These are phyloP conservation scores for Pimpla rufipes DNA, from an alignment of 2,888 invertebrate species.

Conservation along the genomic window DNA sequence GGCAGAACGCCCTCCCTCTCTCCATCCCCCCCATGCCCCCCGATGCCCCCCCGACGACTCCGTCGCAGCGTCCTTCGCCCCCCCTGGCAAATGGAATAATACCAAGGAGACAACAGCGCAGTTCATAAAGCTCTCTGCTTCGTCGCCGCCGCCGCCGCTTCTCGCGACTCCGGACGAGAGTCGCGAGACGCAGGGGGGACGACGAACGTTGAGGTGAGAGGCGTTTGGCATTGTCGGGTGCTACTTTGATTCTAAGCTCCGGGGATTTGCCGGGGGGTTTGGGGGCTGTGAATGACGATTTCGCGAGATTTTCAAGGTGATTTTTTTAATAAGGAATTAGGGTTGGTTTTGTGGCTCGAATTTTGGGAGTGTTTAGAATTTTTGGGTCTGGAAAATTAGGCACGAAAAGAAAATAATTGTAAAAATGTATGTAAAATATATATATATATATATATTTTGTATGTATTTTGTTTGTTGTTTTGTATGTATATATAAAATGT, in stretches of 20 bases:
- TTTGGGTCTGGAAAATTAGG: too few relatives aligned
- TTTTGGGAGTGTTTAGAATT: too few relatives aligned
- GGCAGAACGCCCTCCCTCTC: conserved; percentile 53
- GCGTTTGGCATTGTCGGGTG: conserved; percentile 53
- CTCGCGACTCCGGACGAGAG: conserved; percentile 57
- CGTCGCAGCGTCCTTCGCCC: conserved; percentile 4
- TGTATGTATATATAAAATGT: too few relatives aligned
- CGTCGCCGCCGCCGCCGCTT: conserved; percentile 68
- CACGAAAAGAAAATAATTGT: too few relatives aligned
- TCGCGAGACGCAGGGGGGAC: conserved; percentile 35
- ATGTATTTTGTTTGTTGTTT: too few relatives aligned
- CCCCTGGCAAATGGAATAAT: conserved; percentile 79
- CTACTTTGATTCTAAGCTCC: conserved; percentile 48
- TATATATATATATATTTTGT: too few relatives aligned
- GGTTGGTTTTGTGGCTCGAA: too few relatives aligned
- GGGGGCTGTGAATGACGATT: conserved; percentile 5
- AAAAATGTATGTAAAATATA: too few relatives aligned
- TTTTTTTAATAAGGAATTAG: too few relatives aligned
- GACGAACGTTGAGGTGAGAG: conserved; percentile 36
- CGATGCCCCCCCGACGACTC: neutral
- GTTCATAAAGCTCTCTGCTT: conserved; percentile 82
- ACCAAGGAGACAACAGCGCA: conserved; percentile 85
- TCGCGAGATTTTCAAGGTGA: neutral
- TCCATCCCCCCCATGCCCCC: conserved; percentile 14
- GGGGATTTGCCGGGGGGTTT: conserved; percentile 17